Evolutionary conservation across 2,888 invertebrate species (phyloP).

Genomic region (Lasiommata megera): DNA sequence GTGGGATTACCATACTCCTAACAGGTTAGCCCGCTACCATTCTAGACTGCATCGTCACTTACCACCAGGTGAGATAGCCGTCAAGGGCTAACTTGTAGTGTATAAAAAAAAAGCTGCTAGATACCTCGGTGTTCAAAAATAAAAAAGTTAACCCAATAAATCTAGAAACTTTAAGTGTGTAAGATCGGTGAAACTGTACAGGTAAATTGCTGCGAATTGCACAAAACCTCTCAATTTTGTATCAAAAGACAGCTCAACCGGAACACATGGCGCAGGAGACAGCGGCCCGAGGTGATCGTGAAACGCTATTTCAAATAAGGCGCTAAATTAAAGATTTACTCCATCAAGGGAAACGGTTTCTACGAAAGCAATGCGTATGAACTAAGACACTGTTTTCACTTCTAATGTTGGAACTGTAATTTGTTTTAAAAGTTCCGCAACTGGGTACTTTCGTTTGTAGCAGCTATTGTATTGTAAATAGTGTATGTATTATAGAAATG

Average conservation of each 20-base stretch:
- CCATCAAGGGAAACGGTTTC: slow-evolving; percentile 10
- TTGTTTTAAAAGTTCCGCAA: no score
- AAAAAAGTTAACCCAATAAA: neutral
- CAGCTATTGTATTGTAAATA: no score
- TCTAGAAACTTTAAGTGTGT: neutral
- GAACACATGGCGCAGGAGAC: slow-evolving; percentile 33
- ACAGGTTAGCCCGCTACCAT: no score
- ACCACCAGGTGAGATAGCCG: no score
- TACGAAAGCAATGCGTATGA: slow-evolving; percentile 6
- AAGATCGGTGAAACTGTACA: slow-evolving; percentile 7
- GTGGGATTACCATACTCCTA: no score
- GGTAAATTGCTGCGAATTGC: slow-evolving; percentile 32
- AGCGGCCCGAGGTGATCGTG: slow-evolving; percentile 33
- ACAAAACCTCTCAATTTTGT: slow-evolving; percentile 40
- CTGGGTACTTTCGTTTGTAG: no score
- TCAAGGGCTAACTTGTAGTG: no score
- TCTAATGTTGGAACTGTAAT: neutral
- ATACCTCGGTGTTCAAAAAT: neutral
- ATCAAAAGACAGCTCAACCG: slow-evolving; percentile 36
- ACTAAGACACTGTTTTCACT: slow-evolving; percentile 9
- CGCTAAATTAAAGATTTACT: slow-evolving; percentile 19
- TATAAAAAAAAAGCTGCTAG: no score
- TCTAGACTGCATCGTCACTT: no score
- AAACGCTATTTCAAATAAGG: slow-evolving; percentile 30
- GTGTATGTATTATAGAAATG: no score